Evolutionary conservation across 1,140 invertebrate species (phyloP).

Genomic region (Drosophila setifemur): DNA sequence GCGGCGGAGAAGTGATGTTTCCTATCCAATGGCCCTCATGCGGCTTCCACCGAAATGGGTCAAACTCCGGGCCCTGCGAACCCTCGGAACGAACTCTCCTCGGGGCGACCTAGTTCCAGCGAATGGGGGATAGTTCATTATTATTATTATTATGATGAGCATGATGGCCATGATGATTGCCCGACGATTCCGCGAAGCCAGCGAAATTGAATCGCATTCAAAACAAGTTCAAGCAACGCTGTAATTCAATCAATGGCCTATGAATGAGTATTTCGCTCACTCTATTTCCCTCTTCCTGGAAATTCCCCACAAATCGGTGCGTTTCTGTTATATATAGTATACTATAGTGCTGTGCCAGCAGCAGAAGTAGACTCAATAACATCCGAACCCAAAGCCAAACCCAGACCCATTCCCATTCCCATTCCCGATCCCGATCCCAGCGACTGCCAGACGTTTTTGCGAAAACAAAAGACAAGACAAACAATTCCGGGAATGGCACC

Average conservation of each 20-base stretch:
- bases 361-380: slow-evolving; percentile 23
- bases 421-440: slow-evolving; percentile 13
- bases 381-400: slow-evolving; percentile 39
- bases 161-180: slow-evolving; percentile 5
- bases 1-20: slow-evolving; percentile 6
- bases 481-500: slow-evolving; percentile 69
- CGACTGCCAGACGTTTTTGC: slow-evolving; percentile 18
- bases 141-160: slow-evolving; percentile 28
- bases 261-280: slow-evolving; percentile 55
- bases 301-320: slow-evolving; percentile 41
- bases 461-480: slow-evolving; percentile 64
- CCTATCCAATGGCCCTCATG: slow-evolving; percentile 36
- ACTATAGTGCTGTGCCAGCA: slow-evolving; percentile 62
- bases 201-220: slow-evolving; percentile 38
- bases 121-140: slow-evolving; percentile 27
- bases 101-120: slow-evolving; percentile 49
- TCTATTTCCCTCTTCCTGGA: slow-evolving; percentile 51
- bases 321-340: slow-evolving; percentile 41
- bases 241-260: slow-evolving; percentile 69
- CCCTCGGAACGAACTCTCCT: neutral
- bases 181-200: slow-evolving; percentile 43
- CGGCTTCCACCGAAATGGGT: slow-evolving; percentile 53
- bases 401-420: neutral
- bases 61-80: slow-evolving; percentile 9
- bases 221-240: slow-evolving; percentile 29